Evolutionary conservation across 2,888 invertebrate genomes (phyloP), one percentile per base, ranked within the genome.

Genomic region (Platynereis dumerilii): DNA sequence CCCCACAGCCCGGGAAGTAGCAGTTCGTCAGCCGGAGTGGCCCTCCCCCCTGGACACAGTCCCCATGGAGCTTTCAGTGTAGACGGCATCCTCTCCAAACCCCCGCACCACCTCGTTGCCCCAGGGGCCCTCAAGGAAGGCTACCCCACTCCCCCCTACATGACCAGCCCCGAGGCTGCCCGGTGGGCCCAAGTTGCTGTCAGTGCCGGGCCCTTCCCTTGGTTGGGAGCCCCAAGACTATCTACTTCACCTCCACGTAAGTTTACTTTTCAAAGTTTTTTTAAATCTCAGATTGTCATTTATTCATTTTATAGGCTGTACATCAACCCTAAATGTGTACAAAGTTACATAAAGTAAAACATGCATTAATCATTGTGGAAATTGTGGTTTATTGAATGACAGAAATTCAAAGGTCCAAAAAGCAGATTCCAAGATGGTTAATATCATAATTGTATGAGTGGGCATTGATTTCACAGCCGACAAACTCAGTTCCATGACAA

Each of bases 81-180:
- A 29, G 61, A 61, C 26, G 61, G 61, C 10, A 61, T 61, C 22
- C 39, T 61, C 12, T 24, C 52, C n/a, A 61, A 61, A 26, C 44
- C 44, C 12, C n/a, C 29, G 2, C 26, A 17, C 12, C 61, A 53
- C 2, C 29, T 48, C n/a, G 17, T 39, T 17, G 17, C 61, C 10
- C 52, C 48, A 3, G 45, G 45, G 20, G 39, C 54, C 54, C 22
- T 52, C 12, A 44, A 44, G 5, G 53, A 27, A 17, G 52, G 52
- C n/a, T 52, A 45, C 7, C 52, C 45, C 60, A 45, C 29, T 29
- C 24, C 54, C 17, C 52, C 52, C 5, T 29, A 29, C 22, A 17
- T 52, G 2, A 39, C 39, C 39, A 3, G 52, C 22, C 39, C 60
- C 28, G 60, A 61, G 12, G 39, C 61, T 7, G 54, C 61, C 53